phyloP scores from a whole-genome alignment of 30 jellyfish, hydroid and myxozoan genomes.

The Cassiopea andromeda region DNA sequence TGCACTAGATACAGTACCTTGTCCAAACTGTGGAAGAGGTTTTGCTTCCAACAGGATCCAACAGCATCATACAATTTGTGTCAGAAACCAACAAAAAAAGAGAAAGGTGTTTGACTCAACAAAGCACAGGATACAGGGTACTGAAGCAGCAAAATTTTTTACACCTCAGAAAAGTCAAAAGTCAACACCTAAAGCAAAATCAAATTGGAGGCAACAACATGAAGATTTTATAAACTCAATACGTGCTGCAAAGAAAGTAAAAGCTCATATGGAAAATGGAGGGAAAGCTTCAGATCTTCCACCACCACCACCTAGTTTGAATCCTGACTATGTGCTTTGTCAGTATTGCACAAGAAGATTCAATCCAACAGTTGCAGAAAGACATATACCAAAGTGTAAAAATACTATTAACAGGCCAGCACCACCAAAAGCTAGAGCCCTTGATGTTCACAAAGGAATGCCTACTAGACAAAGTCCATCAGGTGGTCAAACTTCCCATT shows the following conservation, averaged over 20 bases:
- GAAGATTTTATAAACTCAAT: constrained; percentile 80
- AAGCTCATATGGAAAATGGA: constrained; percentile 77
- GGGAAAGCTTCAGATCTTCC: constrained; percentile 97
- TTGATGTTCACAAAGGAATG: constrained; percentile 48
- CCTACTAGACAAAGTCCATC: not conserved
- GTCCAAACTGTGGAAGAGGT: constrained; percentile 81
- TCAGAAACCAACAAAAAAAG: constrained; percentile 57
- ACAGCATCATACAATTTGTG: constrained; percentile 73
- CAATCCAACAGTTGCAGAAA: constrained; percentile 93
- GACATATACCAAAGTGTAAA: constrained; percentile 92
- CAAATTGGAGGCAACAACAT: constrained; percentile 92
- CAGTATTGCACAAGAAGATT: constrained; percentile 85
- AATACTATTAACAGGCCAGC: constrained; percentile 78
- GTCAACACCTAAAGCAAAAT: constrained; percentile 47
- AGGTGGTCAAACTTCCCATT: not conserved
- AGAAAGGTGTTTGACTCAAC: constrained; percentile 87
- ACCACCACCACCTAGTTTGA: constrained; percentile 97
- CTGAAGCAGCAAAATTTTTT: constrained; percentile 76
- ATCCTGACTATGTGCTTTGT: constrained; percentile 84
- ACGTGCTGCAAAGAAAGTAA: constrained; percentile 85
- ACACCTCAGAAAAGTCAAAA: constrained; percentile 26
- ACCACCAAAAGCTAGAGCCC: constrained; percentile 89
- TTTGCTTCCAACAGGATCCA: constrained; percentile 86
- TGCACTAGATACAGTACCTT: constrained; percentile 35
- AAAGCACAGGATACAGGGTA: constrained; percentile 81